phyloP scores from a whole-genome alignment of 2,113 vertebrate species.

The Cromileptes altivelis region DNA sequence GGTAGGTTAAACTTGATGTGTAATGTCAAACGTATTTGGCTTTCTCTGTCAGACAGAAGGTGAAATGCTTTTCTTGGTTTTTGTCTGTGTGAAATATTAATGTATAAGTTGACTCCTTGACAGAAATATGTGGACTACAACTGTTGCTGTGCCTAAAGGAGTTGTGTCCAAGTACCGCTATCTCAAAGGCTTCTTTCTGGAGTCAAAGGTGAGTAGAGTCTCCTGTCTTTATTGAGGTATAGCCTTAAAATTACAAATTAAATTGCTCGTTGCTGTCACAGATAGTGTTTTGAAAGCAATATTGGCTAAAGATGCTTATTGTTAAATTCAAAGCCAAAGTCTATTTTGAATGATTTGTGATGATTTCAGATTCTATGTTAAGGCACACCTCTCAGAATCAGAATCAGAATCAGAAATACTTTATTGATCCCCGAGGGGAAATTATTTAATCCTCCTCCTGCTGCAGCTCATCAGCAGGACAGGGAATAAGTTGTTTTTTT shows the following conservation, averaged over 20 bases:
- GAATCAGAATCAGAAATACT: too few relatives aligned
- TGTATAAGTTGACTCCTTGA: not conserved
- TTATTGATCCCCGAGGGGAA: too few relatives aligned
- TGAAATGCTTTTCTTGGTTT: not conserved
- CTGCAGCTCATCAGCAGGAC: too few relatives aligned
- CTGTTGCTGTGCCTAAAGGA: conserved; percentile 85
- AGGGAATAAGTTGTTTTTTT: too few relatives aligned
- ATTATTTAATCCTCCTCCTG: too few relatives aligned
- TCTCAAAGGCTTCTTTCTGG: conserved; percentile 93
- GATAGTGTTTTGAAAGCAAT: not conserved
- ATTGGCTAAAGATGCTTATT: not conserved
- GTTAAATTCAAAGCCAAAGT: not conserved
- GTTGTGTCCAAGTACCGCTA: conserved; percentile 90
- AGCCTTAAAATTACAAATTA: not conserved
- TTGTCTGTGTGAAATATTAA: not conserved
- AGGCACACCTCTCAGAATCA: too few relatives aligned
- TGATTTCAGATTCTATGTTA: not conserved
- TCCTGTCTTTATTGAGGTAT: conserved; percentile 4
- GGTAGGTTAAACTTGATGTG: conserved; percentile 72
- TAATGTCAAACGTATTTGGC: not conserved
- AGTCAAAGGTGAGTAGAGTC: conserved; percentile 90
- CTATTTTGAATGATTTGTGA: not conserved
- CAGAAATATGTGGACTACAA: conserved; percentile 89
- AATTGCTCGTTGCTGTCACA: not conserved
- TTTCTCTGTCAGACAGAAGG: not conserved